Evolutionary conservation across 2,113 vertebrate genomes (phyloP), one percentile per base, ranked within the genome.

Genomic region (Hydropotes inermis): DNA sequence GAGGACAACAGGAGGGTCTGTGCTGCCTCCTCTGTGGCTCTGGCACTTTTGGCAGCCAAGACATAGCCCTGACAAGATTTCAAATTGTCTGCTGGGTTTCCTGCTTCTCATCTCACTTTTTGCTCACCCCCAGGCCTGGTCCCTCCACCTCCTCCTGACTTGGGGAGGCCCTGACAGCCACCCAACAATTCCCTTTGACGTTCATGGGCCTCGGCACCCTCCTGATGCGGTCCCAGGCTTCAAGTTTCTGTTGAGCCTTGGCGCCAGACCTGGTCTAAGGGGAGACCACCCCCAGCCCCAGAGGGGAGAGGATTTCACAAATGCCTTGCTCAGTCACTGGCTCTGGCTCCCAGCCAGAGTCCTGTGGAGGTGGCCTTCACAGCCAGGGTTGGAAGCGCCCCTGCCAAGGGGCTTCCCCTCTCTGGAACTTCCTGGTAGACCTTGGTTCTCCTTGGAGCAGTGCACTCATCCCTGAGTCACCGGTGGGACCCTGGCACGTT

Each of bases 401-500:
- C 54, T 45, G 57, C 70, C 33, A 10, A 17, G 55, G 82, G 25
- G 7, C 55, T 50, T 58, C 19, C 58, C 36, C 60, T 55, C 25
- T n/a, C 55, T 7, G 33, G 58, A 36, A 36, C 43, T 45, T 61
- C 19, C 45, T 13, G 1, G 25, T 21, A 67, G 36, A 6, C 33
- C 52, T 47, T 11, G 6, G 78, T 45, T 91, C 95, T 60, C 36
- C 89, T 36, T 57, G 81, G 85, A 93, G 96, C 11, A 2, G 33
- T 21, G 7, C 19, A 33, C 58, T 90, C 1, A 2, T 60, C 88
- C 95, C 67, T 83, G 88, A 74, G 84, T 95, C 82, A 57, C 1
- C 13, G 39, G 95, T 47, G n/a, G 58, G 83, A 61, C 50, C 33
- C 86, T 64, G 67, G 96, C 89, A 82, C 27, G 91, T 33, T 60